A percentile compares a stretch with the other conserved stretches of the same genome.
Conservation (phyloP, 2,888 invertebrate genomes). For the Stenotaenia linearis region DNA sequence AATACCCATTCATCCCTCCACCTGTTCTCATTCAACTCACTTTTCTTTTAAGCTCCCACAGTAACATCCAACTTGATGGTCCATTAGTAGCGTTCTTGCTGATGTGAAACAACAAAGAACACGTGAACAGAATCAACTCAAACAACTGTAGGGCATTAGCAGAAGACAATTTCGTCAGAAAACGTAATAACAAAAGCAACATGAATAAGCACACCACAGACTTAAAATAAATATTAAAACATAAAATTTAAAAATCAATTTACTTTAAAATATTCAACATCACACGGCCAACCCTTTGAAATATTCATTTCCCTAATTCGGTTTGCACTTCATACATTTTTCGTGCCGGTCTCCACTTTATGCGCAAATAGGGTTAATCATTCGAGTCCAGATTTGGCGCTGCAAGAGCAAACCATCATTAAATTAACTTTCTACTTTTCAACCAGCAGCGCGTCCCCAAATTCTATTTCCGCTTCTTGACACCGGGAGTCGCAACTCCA, state of each 20-base stretch:
- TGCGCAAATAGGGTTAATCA: not conserved
- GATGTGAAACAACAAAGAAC: not conserved
- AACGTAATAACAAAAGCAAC: not conserved
- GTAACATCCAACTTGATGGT: not conserved
- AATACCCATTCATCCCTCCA: not conserved
- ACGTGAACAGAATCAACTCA: not conserved
- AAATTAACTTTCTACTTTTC: not conserved
- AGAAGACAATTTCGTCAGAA: too few species aligned
- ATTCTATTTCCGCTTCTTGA: not conserved
- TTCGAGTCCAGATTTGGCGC: not conserved
- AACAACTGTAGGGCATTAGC: not conserved
- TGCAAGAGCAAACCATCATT: not conserved
- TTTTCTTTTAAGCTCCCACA: not conserved
- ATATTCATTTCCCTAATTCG: not conserved
- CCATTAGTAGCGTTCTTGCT: not conserved
- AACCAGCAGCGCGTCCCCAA: not conserved
- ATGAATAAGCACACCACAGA: too few species aligned
- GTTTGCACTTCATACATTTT: not conserved
- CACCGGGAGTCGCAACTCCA: not conserved
- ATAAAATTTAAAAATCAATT: not conserved
- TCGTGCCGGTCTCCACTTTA: not conserved
- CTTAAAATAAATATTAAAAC: not conserved
- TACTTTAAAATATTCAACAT: not conserved
- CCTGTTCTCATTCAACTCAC: not conserved
- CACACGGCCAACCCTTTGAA: not conserved